A percentile compares a stretch with the other conserved stretches of the same genome.
phyloP scores from a whole-genome alignment of 1,140 invertebrate genomes.

The Drosophila pachea region DNA sequence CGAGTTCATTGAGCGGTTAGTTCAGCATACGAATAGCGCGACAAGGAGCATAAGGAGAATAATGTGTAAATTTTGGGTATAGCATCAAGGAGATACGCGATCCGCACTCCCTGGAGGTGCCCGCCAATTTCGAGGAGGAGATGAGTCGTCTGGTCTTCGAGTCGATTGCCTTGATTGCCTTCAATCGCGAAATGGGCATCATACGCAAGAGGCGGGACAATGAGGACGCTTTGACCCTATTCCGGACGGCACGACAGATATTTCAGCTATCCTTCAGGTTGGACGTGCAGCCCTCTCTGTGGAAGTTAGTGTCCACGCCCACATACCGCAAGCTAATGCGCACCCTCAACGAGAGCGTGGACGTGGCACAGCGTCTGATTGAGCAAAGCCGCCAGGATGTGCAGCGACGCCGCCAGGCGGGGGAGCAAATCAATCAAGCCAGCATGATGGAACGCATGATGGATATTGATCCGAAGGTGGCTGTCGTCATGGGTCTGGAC shows the following conservation, averaged over 20 bases:
- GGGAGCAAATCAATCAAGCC: conserved; percentile 24
- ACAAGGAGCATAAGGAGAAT: neutral
- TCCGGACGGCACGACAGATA: conserved; percentile 13
- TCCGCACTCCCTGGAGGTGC: conserved; percentile 45
- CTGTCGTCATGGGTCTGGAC: conserved; percentile 84
- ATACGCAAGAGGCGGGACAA: conserved; percentile 43
- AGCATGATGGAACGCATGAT: conserved; percentile 82
- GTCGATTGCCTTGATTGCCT: conserved; percentile 31
- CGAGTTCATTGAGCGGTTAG: conserved; percentile 67
- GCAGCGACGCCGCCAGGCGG: conserved; percentile 32
- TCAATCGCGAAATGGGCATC: conserved; percentile 48
- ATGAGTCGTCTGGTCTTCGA: conserved; percentile 41
- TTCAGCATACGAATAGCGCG: no score
- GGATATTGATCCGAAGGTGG: conserved; percentile 81
- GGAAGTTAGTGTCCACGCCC: conserved; percentile 82
- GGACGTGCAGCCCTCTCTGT: conserved; percentile 83
- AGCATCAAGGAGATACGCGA: conserved; percentile 60
- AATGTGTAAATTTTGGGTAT: neutral
- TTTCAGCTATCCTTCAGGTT: conserved; percentile 70
- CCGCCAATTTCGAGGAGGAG: conserved; percentile 39
- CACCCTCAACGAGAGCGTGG: conserved; percentile 60
- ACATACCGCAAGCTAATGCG: conserved; percentile 81
- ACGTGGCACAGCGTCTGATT: conserved; percentile 40
- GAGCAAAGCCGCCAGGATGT: conserved; percentile 28
- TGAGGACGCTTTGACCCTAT: conserved; percentile 27